A percentile compares a stretch with the other conserved stretches of the same genome.
Conservation (phyloP, 2,797 vertebrate genomes). For the Thamnophis elegans region DNA sequence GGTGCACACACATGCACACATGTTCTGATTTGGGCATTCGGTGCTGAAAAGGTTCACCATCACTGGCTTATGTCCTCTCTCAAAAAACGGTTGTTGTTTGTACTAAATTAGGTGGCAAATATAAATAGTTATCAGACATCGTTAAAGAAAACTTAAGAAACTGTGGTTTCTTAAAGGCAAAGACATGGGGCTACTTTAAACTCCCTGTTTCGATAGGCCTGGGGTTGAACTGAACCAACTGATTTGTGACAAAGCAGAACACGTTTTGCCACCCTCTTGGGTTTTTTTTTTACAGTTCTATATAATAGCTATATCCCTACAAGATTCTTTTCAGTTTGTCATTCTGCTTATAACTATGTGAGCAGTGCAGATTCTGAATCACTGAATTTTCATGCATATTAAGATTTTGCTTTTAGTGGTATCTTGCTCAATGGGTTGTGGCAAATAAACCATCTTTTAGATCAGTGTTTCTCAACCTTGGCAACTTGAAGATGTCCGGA, state of each 20-base stretch:
- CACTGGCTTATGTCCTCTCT: no score
- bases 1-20: no score
- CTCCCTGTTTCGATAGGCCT: neutral
- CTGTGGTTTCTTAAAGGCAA: neutral
- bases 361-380: neutral
- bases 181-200: neutral
- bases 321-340: neutral
- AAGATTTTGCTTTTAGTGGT: neutral
- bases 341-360: neutral
- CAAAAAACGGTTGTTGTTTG: neutral
- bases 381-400: neutral
- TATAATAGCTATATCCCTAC: neutral
- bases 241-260: neutral
- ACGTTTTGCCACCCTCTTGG: neutral
- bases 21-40: no score
- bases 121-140: neutral
- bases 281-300: constrained; percentile 2
- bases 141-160: neutral
- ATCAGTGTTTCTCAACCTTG: no score
- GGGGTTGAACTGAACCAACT: neutral
- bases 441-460: neutral
- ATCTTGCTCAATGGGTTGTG: neutral
- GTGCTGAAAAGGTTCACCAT: no score
- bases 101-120: neutral
- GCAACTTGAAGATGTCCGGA: no score